These are phyloP conservation scores for Sarcophaga bullata DNA, from an alignment of 1,140 invertebrate species.

Conservation along the genomic window DNA sequence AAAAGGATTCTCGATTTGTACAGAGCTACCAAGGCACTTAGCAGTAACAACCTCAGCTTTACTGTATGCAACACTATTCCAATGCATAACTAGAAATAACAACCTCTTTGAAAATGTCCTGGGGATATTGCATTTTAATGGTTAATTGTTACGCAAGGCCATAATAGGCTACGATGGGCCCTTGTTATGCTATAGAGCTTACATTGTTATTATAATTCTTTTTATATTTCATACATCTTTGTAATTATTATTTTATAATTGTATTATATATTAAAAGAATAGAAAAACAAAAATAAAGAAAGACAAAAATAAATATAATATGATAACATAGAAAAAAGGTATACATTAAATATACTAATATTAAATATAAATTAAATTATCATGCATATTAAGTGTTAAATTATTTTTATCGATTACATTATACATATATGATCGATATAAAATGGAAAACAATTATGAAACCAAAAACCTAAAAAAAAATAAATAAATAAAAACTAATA, in stretches of 20 bases:
- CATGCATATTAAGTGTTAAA: constrained; percentile 25
- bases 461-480: not conserved
- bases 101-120: no score
- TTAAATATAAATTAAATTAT: not conserved
- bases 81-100: no score
- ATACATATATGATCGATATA: no score
- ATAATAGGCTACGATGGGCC: no score
- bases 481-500: not conserved
- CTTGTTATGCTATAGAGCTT: no score
- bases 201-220: not conserved
- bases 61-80: no score
- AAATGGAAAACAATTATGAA: no score
- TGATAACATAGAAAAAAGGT: not conserved
- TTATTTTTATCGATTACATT: constrained; percentile 24
- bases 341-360: not conserved
- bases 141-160: no score
- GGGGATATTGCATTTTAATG: no score
- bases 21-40: no score
- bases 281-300: not conserved
- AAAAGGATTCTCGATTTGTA: no score
- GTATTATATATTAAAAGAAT: constrained; percentile 14
- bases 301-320: not conserved
- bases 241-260: not conserved
- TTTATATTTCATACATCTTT: not conserved
- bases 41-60: no score